Evolutionary conservation across 2,113 vertebrate species (phyloP).

Genomic region (Lophochroa leadbeateri): DNA sequence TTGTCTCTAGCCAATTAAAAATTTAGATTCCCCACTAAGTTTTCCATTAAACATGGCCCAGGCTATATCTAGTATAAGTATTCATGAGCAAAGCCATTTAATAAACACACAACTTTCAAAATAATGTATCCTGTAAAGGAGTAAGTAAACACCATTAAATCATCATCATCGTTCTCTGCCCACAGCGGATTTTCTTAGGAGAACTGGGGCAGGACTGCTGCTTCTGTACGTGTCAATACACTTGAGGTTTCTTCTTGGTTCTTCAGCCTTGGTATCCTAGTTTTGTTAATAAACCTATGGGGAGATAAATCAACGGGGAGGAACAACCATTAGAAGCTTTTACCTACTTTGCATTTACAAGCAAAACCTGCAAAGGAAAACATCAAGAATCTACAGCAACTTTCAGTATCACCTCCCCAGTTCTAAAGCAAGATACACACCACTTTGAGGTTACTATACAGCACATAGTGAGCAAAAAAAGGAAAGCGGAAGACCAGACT

Average conservation of each 20-base stretch:
- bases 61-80: conserved; percentile 46
- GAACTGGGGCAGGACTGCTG: conserved; percentile 88
- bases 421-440: conserved; percentile 78
- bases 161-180: conserved; percentile 85
- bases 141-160: conserved; percentile 88
- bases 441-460: conserved; percentile 75
- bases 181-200: conserved; percentile 89
- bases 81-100: conserved; percentile 71
- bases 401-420: conserved; percentile 79
- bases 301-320: conserved; percentile 99
- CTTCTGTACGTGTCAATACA: conserved; percentile 99
- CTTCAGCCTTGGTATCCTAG: conserved; percentile 98
- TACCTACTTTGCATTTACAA: conserved; percentile 78
- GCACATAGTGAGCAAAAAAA: conserved; percentile 73
- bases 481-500: conserved; percentile 82
- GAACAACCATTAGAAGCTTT: conserved; percentile 97
- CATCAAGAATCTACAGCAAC: conserved; percentile 82
- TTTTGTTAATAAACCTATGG: conserved; percentile 99
- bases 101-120: conserved; percentile 76
- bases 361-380: conserved; percentile 86
- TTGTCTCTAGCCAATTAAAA: conserved; percentile 44
- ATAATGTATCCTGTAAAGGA: conserved; percentile 82
- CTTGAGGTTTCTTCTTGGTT: conserved; percentile 94
- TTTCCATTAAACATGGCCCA: conserved; percentile 47
- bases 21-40: conserved; percentile 15